Evolutionary conservation across 2,888 invertebrate genomes (phyloP).

Genomic region (Orthonevra nobilis): DNA sequence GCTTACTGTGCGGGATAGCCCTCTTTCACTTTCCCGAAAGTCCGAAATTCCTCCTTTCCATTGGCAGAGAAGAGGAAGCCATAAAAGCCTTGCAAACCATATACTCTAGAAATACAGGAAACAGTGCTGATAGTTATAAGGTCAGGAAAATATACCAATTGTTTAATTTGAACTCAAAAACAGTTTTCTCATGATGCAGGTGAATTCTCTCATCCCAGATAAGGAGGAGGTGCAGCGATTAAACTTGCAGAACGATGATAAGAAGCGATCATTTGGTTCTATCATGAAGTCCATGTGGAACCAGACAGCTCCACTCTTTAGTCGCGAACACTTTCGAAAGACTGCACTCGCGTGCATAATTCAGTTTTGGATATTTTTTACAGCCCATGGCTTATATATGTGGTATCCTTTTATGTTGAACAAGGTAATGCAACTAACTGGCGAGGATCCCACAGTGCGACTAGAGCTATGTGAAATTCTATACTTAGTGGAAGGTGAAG

Average conservation of each 20-base stretch:
- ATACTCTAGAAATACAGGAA: constrained; percentile 72
- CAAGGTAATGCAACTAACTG: constrained; percentile 73
- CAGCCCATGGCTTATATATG: constrained; percentile 76
- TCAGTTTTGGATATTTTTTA: constrained; percentile 76
- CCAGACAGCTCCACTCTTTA: constrained; percentile 77
- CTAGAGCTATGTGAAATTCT: constrained; percentile 75
- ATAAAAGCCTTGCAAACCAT: constrained; percentile 73
- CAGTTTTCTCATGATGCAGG: constrained; percentile 1
- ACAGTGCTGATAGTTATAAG: constrained; percentile 39
- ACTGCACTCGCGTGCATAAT: constrained; percentile 75
- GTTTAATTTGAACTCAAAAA: background rate
- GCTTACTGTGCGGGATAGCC: constrained; percentile 73
- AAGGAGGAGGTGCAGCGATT: constrained; percentile 5
- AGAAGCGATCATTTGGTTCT: constrained; percentile 17
- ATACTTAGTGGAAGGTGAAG: constrained; percentile 38
- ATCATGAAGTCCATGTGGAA: constrained; percentile 74
- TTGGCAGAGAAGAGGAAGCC: constrained; percentile 73
- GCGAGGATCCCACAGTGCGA: constrained; percentile 66
- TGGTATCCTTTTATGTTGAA: constrained; percentile 78
- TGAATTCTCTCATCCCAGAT: constrained; percentile 13
- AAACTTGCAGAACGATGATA: background rate
- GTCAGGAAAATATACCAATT: constrained; percentile 30
- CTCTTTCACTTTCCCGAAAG: constrained; percentile 76
- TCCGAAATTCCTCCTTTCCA: constrained; percentile 76
- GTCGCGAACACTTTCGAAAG: constrained; percentile 72